phyloP scores from a whole-genome alignment of 2,888 invertebrate genomes.

The Pasiphila rectangulata region DNA sequence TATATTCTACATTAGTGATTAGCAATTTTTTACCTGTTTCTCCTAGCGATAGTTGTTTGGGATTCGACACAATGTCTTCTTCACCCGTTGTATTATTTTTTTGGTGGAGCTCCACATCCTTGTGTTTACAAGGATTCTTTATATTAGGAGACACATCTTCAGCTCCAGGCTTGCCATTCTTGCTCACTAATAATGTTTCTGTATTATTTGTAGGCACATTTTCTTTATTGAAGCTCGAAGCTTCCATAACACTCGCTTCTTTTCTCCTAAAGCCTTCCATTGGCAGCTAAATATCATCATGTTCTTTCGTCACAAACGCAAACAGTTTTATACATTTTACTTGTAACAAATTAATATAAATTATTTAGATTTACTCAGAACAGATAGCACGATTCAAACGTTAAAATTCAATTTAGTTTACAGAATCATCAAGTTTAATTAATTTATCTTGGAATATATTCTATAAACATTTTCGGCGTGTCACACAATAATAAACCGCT shows the following conservation, averaged over 20 bases:
- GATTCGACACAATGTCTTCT: no score
- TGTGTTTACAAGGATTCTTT: background rate
- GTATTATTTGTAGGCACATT: background rate
- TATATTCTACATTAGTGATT: background rate
- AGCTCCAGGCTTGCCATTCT: background rate
- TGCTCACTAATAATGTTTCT: background rate
- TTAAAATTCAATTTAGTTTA: no score
- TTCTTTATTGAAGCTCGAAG: background rate
- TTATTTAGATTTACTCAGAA: no score
- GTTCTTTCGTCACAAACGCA: no score
- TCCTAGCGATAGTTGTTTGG: background rate
- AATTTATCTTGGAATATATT: no score
- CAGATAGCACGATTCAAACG: background rate
- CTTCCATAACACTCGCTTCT: background rate
- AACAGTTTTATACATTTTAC: background rate
- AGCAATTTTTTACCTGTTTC: no score
- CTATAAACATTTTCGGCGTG: background rate
- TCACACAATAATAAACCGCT: slow-evolving; percentile 8
- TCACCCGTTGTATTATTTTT: background rate
- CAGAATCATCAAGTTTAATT: no score
- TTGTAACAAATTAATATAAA: no score
- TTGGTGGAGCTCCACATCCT: background rate
- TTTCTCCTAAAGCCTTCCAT: slow-evolving; percentile 3
- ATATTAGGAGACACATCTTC: background rate
- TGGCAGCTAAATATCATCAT: no score